Base-by-base conservation (phyloP, 2,888 invertebrate genomes). In the Aleiodes leptofemur region DNA sequence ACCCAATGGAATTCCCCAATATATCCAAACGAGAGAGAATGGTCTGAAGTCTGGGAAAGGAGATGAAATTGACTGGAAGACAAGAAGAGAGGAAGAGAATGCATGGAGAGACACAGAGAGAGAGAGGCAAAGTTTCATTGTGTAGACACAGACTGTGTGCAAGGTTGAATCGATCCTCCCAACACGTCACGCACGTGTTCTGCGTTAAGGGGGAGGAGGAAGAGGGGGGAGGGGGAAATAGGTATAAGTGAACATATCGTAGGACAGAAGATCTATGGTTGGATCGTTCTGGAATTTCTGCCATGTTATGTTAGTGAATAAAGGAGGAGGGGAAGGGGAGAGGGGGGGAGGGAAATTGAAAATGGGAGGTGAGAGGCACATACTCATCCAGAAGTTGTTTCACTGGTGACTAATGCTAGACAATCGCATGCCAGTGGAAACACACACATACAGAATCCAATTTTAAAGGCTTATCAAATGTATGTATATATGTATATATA, bases 1-100 rank as follows among this genome's bases (percentile, higher is more conserved):
- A 59, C 51, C 61, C 34, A 61, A 31, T 80, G 79, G 79, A 80
- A 82, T 80, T 79, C 78, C 78, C 80, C 82, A 80, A 81, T 80
- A 80, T 83, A 77, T 2, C 8, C 14, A 51, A 2, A n/a, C 4
- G 13, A 16, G 43, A 31, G 29, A 55, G 34, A 57, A 23, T 23
- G 23, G 23, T 23, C 23, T 23, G 23, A 2, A 23, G 23, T 23
- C 23, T 23, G 23, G 23, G n/a, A n/a, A 23, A 23, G 23, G 23
- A 23, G 23, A 23, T 57, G 38, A 34, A 16, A 57, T 48, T 29
- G 48, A 64, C 43, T 64, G 64, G 34, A 23, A 43, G 64, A 64
- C 64, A 64, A n/a, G 55, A 0, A 7, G 5, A 55, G 23, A 23
- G 23, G 23, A 23, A 23, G 23, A 23, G 23, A 23, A 23, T 53